Evolutionary conservation across 2,888 invertebrate genomes (phyloP), one percentile per base, ranked within the genome.

Genomic region (Hypselothyrea guttata): DNA sequence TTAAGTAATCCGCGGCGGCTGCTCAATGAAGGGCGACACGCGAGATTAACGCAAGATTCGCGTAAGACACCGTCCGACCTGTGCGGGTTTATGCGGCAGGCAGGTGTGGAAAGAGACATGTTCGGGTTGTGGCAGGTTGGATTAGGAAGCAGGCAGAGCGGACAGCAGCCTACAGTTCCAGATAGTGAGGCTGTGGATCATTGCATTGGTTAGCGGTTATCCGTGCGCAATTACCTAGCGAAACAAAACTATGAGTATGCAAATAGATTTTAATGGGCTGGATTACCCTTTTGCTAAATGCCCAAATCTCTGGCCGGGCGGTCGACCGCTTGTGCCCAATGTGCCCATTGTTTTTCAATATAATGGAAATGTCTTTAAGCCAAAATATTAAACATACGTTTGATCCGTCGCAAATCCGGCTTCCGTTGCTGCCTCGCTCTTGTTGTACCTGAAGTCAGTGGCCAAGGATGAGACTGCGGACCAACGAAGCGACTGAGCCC

Each of bases 341-440:
- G 41, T 15, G 48, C 51, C n/a, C n/a, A 67, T 83, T 87, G 86
- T 86, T 86, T 84, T 76, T 69, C 66, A 78, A 85, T 72, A 79
- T 82, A 82, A 87, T 85, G 86, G 77, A 82, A 86, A 87, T 85
- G 86, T 86, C 87, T 86, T 64, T 87, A 87, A 88, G 86, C 86
- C 87, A 88, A 88, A 88, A 87, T 86, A 88, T 86, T 86, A 86
- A 65, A 83, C 83, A 82, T 75, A 60, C 79, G 71, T 59, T 72
- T 72, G 78, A 82, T 76, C 83, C 52, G 62, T 52, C 68, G 64
- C 58, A 76, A 83, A 78, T 78, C 81, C 76, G 75, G 84, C 76
- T 83, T 79, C 73, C 84, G 83, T 75, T 82, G 3, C 5, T 72
- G 59, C 55, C 57, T 48, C 42, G 48, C 22, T 22, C 22, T 66